Evolutionary conservation across 2,797 vertebrate species (phyloP).

Genomic region (Vultur gryphus): DNA sequence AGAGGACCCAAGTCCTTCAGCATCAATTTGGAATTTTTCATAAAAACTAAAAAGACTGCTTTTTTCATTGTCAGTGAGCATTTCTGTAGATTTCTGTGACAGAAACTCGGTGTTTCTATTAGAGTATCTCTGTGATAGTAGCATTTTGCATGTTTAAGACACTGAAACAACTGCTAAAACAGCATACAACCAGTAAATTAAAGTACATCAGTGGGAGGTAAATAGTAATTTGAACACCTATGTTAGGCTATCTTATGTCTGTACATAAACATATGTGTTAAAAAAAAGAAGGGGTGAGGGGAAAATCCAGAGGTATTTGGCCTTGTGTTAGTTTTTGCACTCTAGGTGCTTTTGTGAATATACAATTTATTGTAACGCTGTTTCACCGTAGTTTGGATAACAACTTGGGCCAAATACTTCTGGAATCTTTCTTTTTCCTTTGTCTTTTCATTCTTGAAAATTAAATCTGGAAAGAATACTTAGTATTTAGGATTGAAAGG

Average conservation of each 20-base stretch:
- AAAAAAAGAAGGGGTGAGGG: not conserved
- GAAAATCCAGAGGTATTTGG: not conserved
- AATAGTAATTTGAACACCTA: not conserved
- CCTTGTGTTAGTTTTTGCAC: not conserved
- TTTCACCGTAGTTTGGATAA: not conserved
- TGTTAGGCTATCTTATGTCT: not conserved
- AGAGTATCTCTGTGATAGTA: not conserved
- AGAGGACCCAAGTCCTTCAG: not conserved
- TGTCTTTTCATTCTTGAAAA: not conserved
- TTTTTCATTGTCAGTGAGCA: not conserved
- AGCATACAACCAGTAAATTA: not conserved
- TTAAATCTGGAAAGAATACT: not conserved
- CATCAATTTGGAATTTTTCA: not conserved
- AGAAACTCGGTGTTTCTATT: not conserved
- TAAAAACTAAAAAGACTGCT: not conserved
- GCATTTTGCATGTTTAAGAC: not conserved
- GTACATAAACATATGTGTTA: not conserved
- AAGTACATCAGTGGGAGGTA: not conserved
- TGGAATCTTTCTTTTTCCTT: not conserved
- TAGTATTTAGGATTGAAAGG: not conserved
- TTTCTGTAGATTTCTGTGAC: not conserved
- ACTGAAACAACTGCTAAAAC: not conserved
- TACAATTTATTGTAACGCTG: not conserved
- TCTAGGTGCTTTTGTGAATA: not conserved
- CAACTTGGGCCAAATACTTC: fast-evolving